Percentiles rank a stretch among this genome's conserved stretches.
These are phyloP conservation scores for Lasius platythorax DNA, from an alignment of 2,888 invertebrate genomes.

Conservation along the genomic window DNA sequence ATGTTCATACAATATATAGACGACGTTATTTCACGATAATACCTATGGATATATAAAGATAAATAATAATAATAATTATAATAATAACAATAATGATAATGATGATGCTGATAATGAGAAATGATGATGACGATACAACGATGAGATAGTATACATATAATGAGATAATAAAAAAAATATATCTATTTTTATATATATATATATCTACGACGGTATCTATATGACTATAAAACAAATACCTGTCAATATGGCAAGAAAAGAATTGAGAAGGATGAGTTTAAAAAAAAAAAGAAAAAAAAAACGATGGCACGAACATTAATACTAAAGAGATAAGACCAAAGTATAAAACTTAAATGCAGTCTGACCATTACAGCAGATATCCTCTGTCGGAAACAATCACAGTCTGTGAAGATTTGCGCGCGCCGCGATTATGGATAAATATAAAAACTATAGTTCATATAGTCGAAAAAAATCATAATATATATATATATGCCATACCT, in stretches of 20 bases:
- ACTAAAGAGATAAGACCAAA: slow-evolving; percentile 66
- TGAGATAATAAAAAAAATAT: slow-evolving; percentile 11
- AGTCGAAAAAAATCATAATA: not conserved
- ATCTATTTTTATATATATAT: not conserved
- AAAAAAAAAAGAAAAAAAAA: slow-evolving; percentile 60
- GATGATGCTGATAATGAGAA: slow-evolving; percentile 12
- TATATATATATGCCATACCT: not conserved
- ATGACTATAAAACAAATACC: slow-evolving; percentile 54
- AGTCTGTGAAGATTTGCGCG: slow-evolving; percentile 69
- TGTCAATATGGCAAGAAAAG: slow-evolving; percentile 73
- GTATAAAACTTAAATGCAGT: slow-evolving; percentile 56
- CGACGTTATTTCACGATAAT: slow-evolving; percentile 54
- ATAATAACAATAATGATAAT: slow-evolving; percentile 26
- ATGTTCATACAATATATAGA: slow-evolving; percentile 64
- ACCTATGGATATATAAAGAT: slow-evolving; percentile 31
- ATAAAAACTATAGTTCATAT: slow-evolving; percentile 52
- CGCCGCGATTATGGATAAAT: slow-evolving; percentile 54
- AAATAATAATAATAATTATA: slow-evolving; percentile 38
- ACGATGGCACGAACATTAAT: slow-evolving; percentile 78
- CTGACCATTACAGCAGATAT: slow-evolving; percentile 60
- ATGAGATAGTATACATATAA: not conserved
- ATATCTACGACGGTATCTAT: not conserved
- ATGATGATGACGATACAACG: not conserved
- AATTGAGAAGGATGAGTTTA: slow-evolving; percentile 55
- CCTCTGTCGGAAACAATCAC: slow-evolving; percentile 72